Base-by-base conservation (phyloP, 1,140 invertebrate genomes). In the Phenacoccus solenopsis region DNA sequence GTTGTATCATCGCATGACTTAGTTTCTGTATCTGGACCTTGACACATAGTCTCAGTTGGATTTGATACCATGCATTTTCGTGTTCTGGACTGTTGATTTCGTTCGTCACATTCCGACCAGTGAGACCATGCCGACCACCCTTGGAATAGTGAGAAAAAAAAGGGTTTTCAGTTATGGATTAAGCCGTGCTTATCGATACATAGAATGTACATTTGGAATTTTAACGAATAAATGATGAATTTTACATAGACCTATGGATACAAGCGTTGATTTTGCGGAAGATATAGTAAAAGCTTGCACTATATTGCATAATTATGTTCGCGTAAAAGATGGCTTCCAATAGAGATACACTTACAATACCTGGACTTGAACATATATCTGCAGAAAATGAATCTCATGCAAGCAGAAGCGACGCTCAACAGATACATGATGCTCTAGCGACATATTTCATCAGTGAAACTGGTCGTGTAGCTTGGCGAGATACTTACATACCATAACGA, bases 71-170 rank as follows among this genome's bases (percentile, higher is more conserved):
- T 75, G 71, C 88, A 89, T 70, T 81, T 85, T 22, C 87, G 80
- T 70, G 84, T 84, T 1, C 88, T 78, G 12, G 86, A 80, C 70
- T 89, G 87, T 27, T 87, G 82, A 71, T 84, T 84, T 68, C 85
- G 82, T 10, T 78, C 78, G 28, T 86, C 84, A 75, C 90, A 91
- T 7, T 78, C 73, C 0, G 86, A 86, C 90, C 90, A 92, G 28
- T 78, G 78, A 0, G 84, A 84, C 90, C 90, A 91, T n/a, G 3
- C 5, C 2, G 38, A 49, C 38, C 38, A 49, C 20, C 38, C 38
- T 9, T 9, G 10, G 61, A 9, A 38, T 73, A 28, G 7, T 38
- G 16, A 3, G 49, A 13, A 24, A 73, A 30, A 73, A 79, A 70
- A 73, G 73, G 69, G 73, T 78, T 21, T 80, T 77, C 72, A 80